phyloP scores from a whole-genome alignment of 2,797 vertebrate species.

The Oceanodroma leucorhoa region DNA sequence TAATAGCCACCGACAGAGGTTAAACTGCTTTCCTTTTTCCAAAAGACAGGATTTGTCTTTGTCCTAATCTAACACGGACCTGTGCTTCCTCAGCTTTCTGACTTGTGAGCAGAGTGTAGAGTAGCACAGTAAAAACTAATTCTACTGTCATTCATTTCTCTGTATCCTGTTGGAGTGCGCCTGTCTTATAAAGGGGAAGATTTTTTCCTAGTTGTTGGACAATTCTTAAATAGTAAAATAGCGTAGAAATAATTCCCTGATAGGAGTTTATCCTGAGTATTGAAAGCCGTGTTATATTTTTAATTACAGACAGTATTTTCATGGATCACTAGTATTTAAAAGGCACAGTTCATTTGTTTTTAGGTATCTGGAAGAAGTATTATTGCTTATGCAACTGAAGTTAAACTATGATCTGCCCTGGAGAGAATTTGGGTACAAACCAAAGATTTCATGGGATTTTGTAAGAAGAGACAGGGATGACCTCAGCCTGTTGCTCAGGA shows the following conservation, averaged over 20 bases:
- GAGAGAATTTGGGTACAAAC: background rate
- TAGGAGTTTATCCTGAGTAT: background rate
- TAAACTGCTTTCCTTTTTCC: background rate
- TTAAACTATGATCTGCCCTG: background rate
- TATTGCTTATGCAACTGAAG: slow-evolving; percentile 7
- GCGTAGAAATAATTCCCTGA: background rate
- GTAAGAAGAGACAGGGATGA: background rate
- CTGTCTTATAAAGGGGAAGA: background rate
- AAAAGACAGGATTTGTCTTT: background rate
- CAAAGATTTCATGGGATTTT: slow-evolving; percentile 5
- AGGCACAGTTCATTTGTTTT: background rate
- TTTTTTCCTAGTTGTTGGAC: background rate
- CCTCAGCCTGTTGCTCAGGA: background rate
- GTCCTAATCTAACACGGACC: background rate
- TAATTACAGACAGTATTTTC: background rate
- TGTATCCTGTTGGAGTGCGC: background rate
- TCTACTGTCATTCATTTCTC: background rate
- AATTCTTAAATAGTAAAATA: background rate
- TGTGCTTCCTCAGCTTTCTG: background rate
- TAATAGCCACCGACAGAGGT: background rate
- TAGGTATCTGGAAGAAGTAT: background rate
- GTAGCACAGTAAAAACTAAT: background rate
- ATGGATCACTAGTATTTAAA: background rate
- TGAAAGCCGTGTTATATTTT: background rate
- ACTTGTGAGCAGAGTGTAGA: background rate